Conservation (phyloP, 2,797 vertebrate genomes). For the Strix occidentalis region DNA sequence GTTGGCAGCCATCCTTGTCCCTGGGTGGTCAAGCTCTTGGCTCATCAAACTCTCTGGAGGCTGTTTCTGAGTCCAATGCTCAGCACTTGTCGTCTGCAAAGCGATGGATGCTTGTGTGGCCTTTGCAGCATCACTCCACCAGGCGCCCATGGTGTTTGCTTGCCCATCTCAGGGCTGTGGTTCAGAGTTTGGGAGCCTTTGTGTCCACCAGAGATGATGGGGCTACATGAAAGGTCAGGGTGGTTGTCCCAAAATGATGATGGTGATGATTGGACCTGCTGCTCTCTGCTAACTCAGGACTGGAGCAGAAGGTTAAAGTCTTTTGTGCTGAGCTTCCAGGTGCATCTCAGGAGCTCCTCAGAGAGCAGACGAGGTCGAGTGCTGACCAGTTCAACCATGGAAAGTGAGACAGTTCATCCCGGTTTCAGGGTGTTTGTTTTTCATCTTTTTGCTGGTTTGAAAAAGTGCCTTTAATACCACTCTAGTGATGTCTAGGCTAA, state of each 20-base stretch:
- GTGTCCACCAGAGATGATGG: not conserved
- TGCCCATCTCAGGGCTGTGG: rapidly evolving
- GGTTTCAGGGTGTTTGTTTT: not conserved
- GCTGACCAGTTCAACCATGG: rapidly evolving
- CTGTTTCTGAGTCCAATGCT: not conserved
- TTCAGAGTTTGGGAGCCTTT: not conserved
- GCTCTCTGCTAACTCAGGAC: not conserved
- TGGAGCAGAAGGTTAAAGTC: not conserved
- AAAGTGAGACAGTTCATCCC: not conserved
- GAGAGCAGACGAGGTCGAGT: rapidly evolving
- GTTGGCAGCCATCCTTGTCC: not conserved
- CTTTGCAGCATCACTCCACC: not conserved
- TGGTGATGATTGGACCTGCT: not conserved
- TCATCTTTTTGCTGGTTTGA: not conserved
- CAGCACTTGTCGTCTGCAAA: not conserved
- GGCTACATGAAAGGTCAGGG: not conserved
- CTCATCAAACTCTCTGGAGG: not conserved
- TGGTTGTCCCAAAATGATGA: not conserved
- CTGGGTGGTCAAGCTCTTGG: not conserved
- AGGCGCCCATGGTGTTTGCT: not conserved
- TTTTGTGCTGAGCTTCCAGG: not conserved
- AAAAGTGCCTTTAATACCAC: not conserved
- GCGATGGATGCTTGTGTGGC: not conserved
- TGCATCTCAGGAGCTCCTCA: not conserved
- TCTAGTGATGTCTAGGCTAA: not conserved